Conservation (phyloP, 2,113 vertebrate species). For the Alectura lathami region DNA sequence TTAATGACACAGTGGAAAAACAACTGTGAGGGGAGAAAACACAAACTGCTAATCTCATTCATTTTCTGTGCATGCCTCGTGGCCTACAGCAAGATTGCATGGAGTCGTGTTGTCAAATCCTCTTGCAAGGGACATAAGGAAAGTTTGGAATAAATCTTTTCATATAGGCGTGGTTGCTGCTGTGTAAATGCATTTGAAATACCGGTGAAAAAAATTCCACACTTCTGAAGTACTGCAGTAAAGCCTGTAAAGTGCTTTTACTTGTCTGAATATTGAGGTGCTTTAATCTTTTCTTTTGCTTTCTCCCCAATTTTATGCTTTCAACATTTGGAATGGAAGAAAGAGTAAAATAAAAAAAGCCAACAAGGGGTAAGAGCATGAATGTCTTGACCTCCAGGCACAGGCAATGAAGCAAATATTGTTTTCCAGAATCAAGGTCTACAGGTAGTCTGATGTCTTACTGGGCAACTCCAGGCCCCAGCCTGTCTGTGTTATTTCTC, state of each 20-base stretch:
- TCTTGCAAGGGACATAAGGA: not conserved
- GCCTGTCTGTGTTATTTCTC: not conserved
- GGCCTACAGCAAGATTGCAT: not conserved
- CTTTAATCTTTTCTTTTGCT: not conserved
- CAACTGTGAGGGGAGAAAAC: not conserved
- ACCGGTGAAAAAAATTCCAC: not conserved
- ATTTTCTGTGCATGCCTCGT: not conserved
- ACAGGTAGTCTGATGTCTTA: not conserved
- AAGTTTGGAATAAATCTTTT: not conserved
- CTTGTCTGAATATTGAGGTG: not conserved
- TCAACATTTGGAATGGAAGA: conserved; percentile 18
- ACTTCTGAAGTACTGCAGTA: not conserved
- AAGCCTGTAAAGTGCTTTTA: not conserved
- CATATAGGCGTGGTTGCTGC: not conserved
- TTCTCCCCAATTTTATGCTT: conserved; percentile 7
- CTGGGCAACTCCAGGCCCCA: not conserved
- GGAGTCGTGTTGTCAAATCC: not conserved
- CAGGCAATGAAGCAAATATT: not conserved
- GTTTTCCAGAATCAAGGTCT: not conserved
- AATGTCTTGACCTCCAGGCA: not conserved
- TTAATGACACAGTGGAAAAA: not conserved
- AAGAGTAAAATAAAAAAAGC: not conserved
- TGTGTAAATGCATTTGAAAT: not conserved
- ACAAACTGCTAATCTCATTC: not conserved
- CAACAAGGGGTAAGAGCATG: conserved; percentile 7